Evolutionary conservation across 2,888 invertebrate species (phyloP).

Genomic region (Andricus quercusramuli): DNA sequence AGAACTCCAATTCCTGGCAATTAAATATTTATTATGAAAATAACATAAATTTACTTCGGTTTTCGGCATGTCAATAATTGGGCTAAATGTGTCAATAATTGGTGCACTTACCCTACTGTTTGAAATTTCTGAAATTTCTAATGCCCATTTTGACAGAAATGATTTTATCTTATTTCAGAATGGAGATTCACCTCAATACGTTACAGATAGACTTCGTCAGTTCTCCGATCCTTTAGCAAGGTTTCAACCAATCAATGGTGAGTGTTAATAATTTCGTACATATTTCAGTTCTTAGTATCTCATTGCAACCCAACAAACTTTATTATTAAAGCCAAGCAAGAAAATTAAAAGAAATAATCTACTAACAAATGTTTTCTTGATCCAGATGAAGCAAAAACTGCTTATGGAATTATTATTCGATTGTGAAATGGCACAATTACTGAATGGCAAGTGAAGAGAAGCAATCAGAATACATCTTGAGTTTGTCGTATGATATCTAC

Average conservation of each 20-base stretch:
- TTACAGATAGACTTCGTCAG: conserved; percentile 79
- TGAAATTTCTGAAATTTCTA: conserved; percentile 36
- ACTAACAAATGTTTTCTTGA: too few relatives aligned
- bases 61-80: too few relatives aligned
- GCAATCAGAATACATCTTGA: background rate
- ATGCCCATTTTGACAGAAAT: background rate
- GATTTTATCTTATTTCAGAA: conserved; percentile 72
- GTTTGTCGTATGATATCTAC: background rate
- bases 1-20: too few relatives aligned
- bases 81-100: too few relatives aligned
- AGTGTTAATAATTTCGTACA: conserved; percentile 66
- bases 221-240: conserved; percentile 80
- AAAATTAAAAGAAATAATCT: too few relatives aligned
- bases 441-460: background rate
- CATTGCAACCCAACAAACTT: background rate
- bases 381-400: too few relatives aligned
- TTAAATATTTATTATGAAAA: too few relatives aligned
- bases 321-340: background rate
- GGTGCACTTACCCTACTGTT: too few relatives aligned
- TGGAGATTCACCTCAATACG: conserved; percentile 77
- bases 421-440: background rate
- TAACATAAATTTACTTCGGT: too few relatives aligned
- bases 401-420: too few relatives aligned
- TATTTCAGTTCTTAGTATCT: conserved; percentile 12
- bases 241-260: conserved; percentile 80